Percentiles rank a stretch among this genome's conserved stretches.
Evolutionary conservation across 2,113 vertebrate genomes (phyloP).

Genomic region (Aleadryas rufinucha): DNA sequence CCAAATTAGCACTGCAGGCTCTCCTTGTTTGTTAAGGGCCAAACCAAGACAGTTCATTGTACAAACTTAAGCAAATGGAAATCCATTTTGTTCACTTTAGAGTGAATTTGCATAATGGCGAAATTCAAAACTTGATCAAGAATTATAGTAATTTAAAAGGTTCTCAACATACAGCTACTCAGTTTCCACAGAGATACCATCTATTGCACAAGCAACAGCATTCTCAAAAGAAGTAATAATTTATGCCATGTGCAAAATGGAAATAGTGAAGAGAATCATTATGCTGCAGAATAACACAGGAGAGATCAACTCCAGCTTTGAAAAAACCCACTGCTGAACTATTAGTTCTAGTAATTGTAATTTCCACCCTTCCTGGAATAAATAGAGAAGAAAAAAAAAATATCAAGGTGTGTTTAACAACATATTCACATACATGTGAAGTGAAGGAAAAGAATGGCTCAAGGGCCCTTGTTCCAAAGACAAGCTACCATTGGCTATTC

Average conservation of each 20-base stretch:
- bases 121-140: neutral
- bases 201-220: neutral
- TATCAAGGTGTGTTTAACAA: neutral
- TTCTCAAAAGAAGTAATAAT: neutral
- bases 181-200: neutral
- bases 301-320: neutral
- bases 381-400: neutral
- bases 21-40: neutral
- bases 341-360: neutral
- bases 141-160: neutral
- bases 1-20: neutral
- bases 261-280: neutral
- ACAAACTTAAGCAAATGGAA: neutral
- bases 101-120: rapidly evolving
- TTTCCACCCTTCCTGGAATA: neutral
- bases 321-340: neutral
- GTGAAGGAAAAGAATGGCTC: neutral
- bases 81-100: neutral
- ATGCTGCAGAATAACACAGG: neutral
- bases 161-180: neutral
- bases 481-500: neutral
- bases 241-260: neutral
- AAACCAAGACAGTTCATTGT: neutral
- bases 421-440: neutral
- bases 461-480: neutral